A percentile compares a stretch with the other conserved stretches of the same genome.
Evolutionary conservation across 2,797 vertebrate genomes (phyloP).

Genomic region (Diplodus puntazzo): DNA sequence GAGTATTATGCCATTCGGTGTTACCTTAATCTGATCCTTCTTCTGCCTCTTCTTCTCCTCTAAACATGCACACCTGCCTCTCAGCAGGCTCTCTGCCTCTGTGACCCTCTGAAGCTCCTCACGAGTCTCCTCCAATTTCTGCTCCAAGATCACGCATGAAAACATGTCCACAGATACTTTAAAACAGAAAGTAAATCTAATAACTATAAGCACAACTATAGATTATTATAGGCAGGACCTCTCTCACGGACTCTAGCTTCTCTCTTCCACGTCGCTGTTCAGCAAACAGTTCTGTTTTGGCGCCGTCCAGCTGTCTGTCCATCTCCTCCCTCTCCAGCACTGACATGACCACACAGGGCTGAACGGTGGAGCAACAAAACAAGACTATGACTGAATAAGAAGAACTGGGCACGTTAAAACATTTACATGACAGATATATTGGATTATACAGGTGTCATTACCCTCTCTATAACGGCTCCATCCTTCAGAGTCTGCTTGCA

Average conservation of each 20-base stretch:
- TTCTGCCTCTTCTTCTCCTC: slow-evolving; percentile 75
- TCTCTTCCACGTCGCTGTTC: slow-evolving; percentile 76
- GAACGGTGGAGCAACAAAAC: neutral
- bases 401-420: neutral
- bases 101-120: slow-evolving; percentile 79
- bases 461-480: slow-evolving; percentile 35
- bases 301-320: slow-evolving; percentile 78
- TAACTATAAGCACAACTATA: no score
- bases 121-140: slow-evolving; percentile 83
- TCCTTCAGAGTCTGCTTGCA: slow-evolving; percentile 43
- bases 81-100: slow-evolving; percentile 71
- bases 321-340: slow-evolving; percentile 82
- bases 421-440: neutral
- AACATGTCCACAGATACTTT: slow-evolving; percentile 8
- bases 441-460: slow-evolving; percentile 26
- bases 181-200: slow-evolving; percentile 3
- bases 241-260: slow-evolving; percentile 77
- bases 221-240: slow-evolving; percentile 65
- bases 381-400: neutral
- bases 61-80: slow-evolving; percentile 71
- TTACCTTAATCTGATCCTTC: slow-evolving; percentile 74
- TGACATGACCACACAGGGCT: slow-evolving; percentile 53
- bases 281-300: slow-evolving; percentile 83
- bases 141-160: slow-evolving; percentile 31
- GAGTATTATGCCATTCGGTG: neutral